A percentile compares a stretch with the other conserved stretches of the same genome.
Conservation (phyloP, 2,888 invertebrate species). For the Dicyrtomina minuta region DNA sequence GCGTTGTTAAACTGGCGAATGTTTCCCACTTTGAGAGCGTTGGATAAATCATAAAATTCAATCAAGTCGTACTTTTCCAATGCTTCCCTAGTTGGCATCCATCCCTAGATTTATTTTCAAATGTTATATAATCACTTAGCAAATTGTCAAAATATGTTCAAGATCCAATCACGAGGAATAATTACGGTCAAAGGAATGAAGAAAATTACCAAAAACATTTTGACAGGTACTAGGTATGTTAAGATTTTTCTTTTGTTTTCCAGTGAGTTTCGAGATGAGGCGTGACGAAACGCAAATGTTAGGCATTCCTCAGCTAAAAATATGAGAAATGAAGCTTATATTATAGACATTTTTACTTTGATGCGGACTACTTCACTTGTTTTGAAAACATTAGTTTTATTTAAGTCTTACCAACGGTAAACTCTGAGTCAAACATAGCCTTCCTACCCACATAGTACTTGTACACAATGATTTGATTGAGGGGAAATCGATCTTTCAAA, state of each 20-base stretch:
- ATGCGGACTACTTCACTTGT: background rate
- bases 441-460: constrained; percentile 96
- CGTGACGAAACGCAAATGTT: constrained; percentile 88
- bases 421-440: constrained; percentile 98
- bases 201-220: constrained; percentile 85
- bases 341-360: background rate
- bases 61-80: constrained; percentile 85
- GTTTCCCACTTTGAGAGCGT: constrained; percentile 87
- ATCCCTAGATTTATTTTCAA: constrained; percentile 73
- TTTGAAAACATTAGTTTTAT: background rate
- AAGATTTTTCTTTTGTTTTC: constrained; percentile 90
- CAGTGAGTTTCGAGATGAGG: constrained; percentile 70
- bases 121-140: too few relatives aligned
- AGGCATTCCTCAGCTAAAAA: constrained; percentile 82
- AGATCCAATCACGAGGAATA: too few relatives aligned
- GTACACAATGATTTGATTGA: constrained; percentile 94
- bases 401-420: constrained; percentile 66
- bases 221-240: constrained; percentile 93
- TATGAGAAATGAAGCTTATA: too few relatives aligned
- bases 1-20: constrained; percentile 77
- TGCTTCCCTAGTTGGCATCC: constrained; percentile 80
- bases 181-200: too few relatives aligned
- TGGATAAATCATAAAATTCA: constrained; percentile 85
- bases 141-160: background rate
- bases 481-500: constrained; percentile 82